phyloP scores from a whole-genome alignment of 2,113 vertebrate species.

The Austrofundulus limnaeus region DNA sequence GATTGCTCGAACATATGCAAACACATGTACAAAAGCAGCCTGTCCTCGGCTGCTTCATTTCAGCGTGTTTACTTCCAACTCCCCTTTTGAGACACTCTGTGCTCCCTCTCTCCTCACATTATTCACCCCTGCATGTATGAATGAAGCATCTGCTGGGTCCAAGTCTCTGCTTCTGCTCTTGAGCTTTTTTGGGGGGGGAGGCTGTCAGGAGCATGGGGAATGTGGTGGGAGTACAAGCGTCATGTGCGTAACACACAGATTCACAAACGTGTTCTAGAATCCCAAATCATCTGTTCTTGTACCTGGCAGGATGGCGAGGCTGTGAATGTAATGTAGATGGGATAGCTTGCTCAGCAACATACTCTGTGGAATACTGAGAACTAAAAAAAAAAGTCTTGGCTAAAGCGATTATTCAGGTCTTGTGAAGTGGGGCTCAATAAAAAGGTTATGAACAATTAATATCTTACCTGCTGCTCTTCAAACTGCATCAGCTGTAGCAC shows the following conservation, averaged over 20 bases:
- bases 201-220: constrained; percentile 49
- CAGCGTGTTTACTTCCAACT: constrained; percentile 9
- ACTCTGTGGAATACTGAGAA: not conserved
- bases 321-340: not conserved
- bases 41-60: constrained; percentile 9
- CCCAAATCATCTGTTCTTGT: not conserved
- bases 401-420: too few species aligned
- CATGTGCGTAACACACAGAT: constrained; percentile 37
- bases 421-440: too few species aligned
- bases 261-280: constrained; percentile 34
- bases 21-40: constrained; percentile 1
- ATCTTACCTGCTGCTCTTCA: too few species aligned
- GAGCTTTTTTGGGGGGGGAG: constrained; percentile 13
- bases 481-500: too few species aligned
- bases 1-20: constrained; percentile 35
- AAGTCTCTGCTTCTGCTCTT: not conserved
- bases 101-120: not conserved
- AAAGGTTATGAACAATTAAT: too few species aligned
- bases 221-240: constrained; percentile 33
- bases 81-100: not conserved
- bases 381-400: not conserved
- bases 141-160: constrained; percentile 17
- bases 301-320: not conserved
- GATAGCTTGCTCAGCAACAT: not conserved
- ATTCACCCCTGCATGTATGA: not conserved